A percentile compares a stretch with the other conserved stretches of the same genome.
phyloP scores from a whole-genome alignment of 2,113 vertebrate genomes.

The Coturnix japonica region DNA sequence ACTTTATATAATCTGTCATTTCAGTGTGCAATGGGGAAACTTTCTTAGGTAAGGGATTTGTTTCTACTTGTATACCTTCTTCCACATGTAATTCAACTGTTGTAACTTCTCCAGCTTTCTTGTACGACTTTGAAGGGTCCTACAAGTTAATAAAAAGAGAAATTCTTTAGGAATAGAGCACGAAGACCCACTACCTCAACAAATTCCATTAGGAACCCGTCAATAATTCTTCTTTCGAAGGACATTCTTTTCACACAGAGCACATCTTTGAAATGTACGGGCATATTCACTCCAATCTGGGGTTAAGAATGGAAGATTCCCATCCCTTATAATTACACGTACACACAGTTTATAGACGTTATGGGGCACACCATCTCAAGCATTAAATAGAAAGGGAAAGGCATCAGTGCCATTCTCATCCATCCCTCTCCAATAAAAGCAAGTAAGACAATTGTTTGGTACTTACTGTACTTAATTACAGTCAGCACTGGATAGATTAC shows the following conservation, averaged over 20 bases:
- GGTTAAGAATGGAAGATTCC: neutral
- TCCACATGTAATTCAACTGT: slow-evolving; percentile 71
- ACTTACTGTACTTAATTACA: neutral
- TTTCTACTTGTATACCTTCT: slow-evolving; percentile 77
- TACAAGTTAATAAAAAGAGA: slow-evolving; percentile 66
- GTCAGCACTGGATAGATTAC: neutral
- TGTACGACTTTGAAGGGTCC: slow-evolving; percentile 79
- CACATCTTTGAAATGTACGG: neutral
- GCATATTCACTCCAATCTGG: neutral
- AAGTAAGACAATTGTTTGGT: neutral
- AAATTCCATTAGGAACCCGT: neutral
- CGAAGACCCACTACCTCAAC: neutral
- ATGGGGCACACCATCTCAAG: neutral
- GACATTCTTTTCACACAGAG: neutral
- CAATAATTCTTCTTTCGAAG: neutral
- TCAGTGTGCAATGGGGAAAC: slow-evolving; percentile 79
- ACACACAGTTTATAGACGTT: neutral
- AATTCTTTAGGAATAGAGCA: slow-evolving; percentile 57
- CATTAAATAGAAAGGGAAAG: neutral
- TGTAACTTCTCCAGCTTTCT: slow-evolving; percentile 78
- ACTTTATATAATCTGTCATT: slow-evolving; percentile 81
- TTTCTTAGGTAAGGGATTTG: slow-evolving; percentile 74
- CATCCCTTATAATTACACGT: neutral
- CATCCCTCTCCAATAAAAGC: neutral
- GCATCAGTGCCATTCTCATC: neutral